Evolutionary conservation across 2,888 invertebrate species (phyloP), one percentile per base, ranked within the genome.

Genomic region (Athalia cordata): DNA sequence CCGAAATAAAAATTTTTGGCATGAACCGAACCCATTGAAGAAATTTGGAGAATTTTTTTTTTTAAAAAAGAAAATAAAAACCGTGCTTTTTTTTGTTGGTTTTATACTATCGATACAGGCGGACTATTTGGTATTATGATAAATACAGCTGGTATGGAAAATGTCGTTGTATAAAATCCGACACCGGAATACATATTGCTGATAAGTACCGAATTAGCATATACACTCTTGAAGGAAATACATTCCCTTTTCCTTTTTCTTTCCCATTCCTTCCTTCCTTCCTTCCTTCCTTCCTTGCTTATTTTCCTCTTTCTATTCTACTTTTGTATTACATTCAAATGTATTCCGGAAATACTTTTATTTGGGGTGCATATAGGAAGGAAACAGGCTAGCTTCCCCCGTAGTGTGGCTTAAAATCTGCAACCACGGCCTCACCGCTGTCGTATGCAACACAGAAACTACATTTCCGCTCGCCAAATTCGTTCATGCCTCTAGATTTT

Each of bases 61-160:
- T n/a, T n/a, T n/a, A n/a, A n/a, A n/a, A n/a, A n/a, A n/a, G n/a
- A 29, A 29, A 29, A 29, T 2, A 29, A 29, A 29, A 29, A 29
- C 29, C 29, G 29, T 29, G 29, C 29, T 29, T 29, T 29, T 29
- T 29, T 29, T 29, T 29, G 0, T 29, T 29, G 29, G 87, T 88
- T 87, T 87, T 88, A 87, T 88, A 86, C 85, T 84, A 84, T 83
- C 82, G 84, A 84, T 84, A 84, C 83, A 85, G 84, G 83, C 83
- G 83, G 78, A 80, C n/a, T 13, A 62, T 81, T 88, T 86, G 88
- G 87, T 87, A 87, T 87, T 85, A 59, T 59, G 52, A 72, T 72
- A 72, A 72, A 72, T 59, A 52, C 13, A 4, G 6, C 43, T 7
- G 47, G 72, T 72, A 72, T 72, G 72, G 72, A 72, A 72, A 72